Base-by-base conservation (phyloP, 2,797 vertebrate genomes). In the Vipera ursinii region DNA sequence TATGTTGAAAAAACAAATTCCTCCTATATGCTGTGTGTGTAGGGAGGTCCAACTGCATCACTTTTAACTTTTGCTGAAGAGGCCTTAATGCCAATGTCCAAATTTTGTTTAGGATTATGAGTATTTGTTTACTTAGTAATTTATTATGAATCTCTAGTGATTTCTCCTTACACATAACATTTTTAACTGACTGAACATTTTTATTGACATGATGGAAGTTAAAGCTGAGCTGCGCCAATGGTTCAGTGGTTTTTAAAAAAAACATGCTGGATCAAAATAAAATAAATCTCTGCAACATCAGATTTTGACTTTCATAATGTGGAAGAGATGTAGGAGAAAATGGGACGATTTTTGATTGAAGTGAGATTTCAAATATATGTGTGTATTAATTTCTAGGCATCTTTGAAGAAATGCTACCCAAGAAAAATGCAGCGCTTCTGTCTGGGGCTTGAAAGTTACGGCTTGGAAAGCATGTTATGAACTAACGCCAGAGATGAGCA, bases 311-410 rank as follows among this genome's bases (percentile, higher is more conserved):
- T 55, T n/a, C 65, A 15, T 13, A 5, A 3, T 48, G n/a, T 12
- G 48, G n/a, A 56, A 28, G 48, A 22, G 48, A 2, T 32, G 44
- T 0, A 12, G 60, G 7, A 14, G 22, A 44, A 91, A 44, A 12
- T 56, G 9, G 13, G 8, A 87, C 20, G 4, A 38, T 38, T 38
- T 26, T 55, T 55, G 4, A 61, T 5, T 63, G 38, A 55, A 44
- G 17, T 87, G 32, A 91, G 61, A 57, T 87, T 69, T 87, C 60
- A 69, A 26, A n/a, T 28, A 38, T 13, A 2, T 87, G 22, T 91
- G 51, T 55, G 82, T 91, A 26, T 87, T 87, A 44, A 91, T 91
- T 87, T 91, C 32, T 78, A 87, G 90, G 17, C 53, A 44, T 14
- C 48, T 38, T 26, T 55, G 59, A 63, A 63, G 90, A 87, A 86